Conservation (phyloP, 2,113 vertebrate species). For the Pseudonaja textilis region DNA sequence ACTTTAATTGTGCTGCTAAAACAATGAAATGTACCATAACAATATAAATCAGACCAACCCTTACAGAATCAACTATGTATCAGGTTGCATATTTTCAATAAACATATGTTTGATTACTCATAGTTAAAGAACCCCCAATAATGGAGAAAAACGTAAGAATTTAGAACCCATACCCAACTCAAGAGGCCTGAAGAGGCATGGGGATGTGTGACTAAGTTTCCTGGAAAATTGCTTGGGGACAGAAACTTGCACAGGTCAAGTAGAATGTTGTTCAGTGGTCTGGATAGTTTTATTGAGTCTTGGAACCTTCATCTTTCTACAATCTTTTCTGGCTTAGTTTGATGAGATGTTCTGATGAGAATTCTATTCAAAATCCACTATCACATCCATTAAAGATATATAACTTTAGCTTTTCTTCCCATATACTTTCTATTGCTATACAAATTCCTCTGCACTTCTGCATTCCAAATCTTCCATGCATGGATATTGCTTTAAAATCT, state of each 20-base stretch:
- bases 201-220: neutral
- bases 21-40: neutral
- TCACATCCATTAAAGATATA: neutral
- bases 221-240: neutral
- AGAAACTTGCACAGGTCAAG: neutral
- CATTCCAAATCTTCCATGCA: neutral
- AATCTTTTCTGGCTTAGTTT: neutral
- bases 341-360: neutral
- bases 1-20: constrained; percentile 39
- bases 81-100: constrained; percentile 8
- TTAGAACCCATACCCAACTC: neutral
- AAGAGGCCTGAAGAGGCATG: neutral
- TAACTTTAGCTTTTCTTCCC: neutral
- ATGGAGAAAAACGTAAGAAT: neutral
- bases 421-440: neutral
- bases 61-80: constrained; percentile 12
- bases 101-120: neutral
- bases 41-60: constrained; percentile 1
- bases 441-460: neutral
- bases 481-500: neutral
- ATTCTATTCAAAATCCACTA: neutral
- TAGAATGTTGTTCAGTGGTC: neutral
- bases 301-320: neutral
- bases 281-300: neutral
- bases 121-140: neutral